phyloP scores from a whole-genome alignment of 1,140 invertebrate genomes.

The Trinorchestia longiramus region DNA sequence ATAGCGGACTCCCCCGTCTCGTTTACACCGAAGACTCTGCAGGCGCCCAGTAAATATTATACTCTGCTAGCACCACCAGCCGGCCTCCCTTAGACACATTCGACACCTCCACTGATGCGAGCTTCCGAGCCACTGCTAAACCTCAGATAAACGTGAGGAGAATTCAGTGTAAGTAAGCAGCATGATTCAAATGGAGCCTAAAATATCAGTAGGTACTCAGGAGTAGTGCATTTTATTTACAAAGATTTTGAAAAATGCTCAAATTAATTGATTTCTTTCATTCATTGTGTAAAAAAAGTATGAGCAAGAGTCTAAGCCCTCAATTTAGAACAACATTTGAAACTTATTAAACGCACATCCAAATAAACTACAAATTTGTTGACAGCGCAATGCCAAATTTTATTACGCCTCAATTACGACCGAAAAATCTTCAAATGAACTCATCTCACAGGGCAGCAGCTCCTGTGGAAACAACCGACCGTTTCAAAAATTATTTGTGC shows the following conservation, averaged over 20 bases:
- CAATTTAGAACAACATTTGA: not conserved
- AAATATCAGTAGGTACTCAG: not conserved
- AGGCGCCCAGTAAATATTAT: conserved; percentile 11
- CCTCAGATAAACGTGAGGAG: not conserved
- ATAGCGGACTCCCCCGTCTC: conserved; percentile 34
- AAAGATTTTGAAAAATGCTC: not conserved
- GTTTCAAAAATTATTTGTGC: not conserved
- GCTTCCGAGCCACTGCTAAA: not conserved
- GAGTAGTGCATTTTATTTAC: not conserved
- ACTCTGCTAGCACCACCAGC: not conserved
- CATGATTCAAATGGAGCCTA: not conserved
- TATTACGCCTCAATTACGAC: conserved; percentile 10
- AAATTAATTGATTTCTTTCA: not conserved
- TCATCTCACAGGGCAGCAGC: conserved; percentile 15
- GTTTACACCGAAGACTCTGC: conserved; percentile 27
- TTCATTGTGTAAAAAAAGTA: not conserved
- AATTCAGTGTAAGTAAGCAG: not conserved
- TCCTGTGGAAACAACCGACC: not conserved
- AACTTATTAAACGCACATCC: not conserved
- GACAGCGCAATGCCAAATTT: not conserved
- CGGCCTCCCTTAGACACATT: not conserved
- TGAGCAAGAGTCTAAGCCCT: not conserved
- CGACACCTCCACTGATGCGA: not conserved
- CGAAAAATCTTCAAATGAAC: conserved; percentile 9
- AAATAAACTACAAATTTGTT: not conserved